Percentiles rank a stretch among this genome's conserved stretches.
Evolutionary conservation across 2,797 vertebrate species (phyloP).

Genomic region (Enteromius treurensis): DNA sequence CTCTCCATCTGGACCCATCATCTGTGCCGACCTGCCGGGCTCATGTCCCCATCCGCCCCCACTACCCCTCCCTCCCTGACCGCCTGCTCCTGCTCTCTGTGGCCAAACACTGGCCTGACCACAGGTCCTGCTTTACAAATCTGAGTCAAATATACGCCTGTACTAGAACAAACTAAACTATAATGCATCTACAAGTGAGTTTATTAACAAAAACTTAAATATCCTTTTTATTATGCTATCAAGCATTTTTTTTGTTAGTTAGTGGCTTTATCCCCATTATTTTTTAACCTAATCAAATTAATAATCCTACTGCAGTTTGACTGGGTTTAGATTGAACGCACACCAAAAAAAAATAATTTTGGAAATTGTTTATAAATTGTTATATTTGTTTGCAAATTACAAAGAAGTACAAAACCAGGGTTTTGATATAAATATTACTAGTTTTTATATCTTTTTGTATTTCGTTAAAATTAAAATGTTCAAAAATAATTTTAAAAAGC

Average conservation of each 20-base stretch:
- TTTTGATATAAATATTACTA: neutral
- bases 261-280: too few species aligned
- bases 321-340: too few species aligned
- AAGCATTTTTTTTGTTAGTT: too few species aligned
- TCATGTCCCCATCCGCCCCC: conserved; percentile 41
- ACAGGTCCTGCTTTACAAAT: conserved; percentile 33
- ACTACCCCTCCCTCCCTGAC: conserved; percentile 1
- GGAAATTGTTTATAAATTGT: too few species aligned
- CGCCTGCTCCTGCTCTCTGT: conserved; percentile 14
- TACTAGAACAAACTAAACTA: neutral
- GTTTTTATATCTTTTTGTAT: neutral
- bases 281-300: too few species aligned
- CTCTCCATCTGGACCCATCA: conserved; percentile 62
- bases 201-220: too few species aligned
- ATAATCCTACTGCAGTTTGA: too few species aligned
- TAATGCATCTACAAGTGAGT: neutral
- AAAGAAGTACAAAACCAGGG: neutral
- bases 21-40: conserved; percentile 59
- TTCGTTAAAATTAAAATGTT: neutral
- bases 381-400: too few species aligned
- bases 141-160: neutral
- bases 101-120: conserved; percentile 10
- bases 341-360: too few species aligned
- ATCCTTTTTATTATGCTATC: too few species aligned
- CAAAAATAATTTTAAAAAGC: too few species aligned